A percentile compares a stretch with the other conserved stretches of the same genome.
Evolutionary conservation across 1,140 invertebrate genomes (phyloP).

Genomic region (Leptinotarsa lineolata): DNA sequence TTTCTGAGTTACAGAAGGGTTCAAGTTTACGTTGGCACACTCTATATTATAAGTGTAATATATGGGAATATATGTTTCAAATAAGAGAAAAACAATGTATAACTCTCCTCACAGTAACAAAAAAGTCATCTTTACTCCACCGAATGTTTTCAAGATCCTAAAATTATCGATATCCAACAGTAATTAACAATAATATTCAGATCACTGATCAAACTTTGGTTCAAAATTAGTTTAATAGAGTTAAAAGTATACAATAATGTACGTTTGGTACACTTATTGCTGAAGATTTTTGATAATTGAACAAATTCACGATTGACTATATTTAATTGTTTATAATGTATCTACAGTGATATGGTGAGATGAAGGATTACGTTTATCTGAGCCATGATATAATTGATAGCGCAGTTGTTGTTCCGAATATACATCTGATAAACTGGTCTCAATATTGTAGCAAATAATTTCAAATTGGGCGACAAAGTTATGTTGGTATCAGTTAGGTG

Average conservation of each 20-base stretch:
- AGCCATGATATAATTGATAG: background rate
- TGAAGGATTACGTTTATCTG: background rate
- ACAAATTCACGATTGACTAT: slow-evolving; percentile 40
- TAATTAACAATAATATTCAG: slow-evolving; percentile 35
- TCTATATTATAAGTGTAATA: no score
- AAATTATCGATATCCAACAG: slow-evolving; percentile 26
- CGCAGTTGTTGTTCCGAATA: background rate
- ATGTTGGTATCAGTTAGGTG: background rate
- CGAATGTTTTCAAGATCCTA: background rate
- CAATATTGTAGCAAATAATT: background rate
- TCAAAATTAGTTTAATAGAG: slow-evolving; percentile 29
- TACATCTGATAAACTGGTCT: background rate
- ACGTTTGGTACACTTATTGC: slow-evolving; percentile 39
- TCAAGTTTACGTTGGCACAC: no score
- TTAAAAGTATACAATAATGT: background rate
- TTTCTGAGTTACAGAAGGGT: no score
- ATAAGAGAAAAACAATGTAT: no score
- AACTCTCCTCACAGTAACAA: background rate
- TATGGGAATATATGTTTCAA: no score
- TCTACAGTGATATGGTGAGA: slow-evolving; percentile 23
- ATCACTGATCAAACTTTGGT: slow-evolving; percentile 37
- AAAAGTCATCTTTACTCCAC: background rate
- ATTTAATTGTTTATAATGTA: slow-evolving; percentile 24
- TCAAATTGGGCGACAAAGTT: background rate
- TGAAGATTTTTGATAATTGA: slow-evolving; percentile 33